phyloP scores from a whole-genome alignment of 2,113 vertebrate species.

The Leptosomus discolor region DNA sequence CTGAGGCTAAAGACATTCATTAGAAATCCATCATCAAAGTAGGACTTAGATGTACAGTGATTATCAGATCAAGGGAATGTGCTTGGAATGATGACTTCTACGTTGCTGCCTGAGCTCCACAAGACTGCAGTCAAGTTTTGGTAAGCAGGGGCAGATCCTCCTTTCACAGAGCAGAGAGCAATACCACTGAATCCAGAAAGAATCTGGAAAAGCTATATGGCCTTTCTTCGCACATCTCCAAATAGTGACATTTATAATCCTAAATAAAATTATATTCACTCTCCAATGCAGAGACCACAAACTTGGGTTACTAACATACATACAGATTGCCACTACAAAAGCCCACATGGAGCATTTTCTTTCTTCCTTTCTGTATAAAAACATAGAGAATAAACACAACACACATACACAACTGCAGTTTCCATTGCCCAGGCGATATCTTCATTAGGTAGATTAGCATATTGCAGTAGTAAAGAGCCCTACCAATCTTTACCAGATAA shows the following conservation, averaged over 20 bases:
- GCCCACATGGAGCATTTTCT: not conserved
- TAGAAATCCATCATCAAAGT: constrained; percentile 41
- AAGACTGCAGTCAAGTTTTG: not conserved
- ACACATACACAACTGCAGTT: accelerated
- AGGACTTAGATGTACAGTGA: not conserved
- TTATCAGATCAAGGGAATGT: not conserved
- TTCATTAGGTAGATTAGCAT: not conserved
- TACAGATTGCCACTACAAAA: not conserved
- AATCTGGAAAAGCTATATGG: not conserved
- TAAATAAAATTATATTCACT: not conserved
- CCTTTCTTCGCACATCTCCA: not conserved
- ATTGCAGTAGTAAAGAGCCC: not conserved
- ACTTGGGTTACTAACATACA: no score
- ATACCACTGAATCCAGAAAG: not conserved
- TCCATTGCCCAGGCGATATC: not conserved
- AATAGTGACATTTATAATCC: not conserved
- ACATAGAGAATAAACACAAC: not conserved
- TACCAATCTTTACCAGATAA: not conserved
- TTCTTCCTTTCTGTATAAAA: not conserved
- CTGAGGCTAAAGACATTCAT: constrained; percentile 35
- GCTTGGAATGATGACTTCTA: not conserved
- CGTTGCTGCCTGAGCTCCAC: not conserved
- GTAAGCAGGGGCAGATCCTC: not conserved
- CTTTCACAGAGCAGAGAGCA: not conserved
- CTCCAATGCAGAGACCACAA: not conserved